Evolutionary conservation across 2,113 vertebrate species (phyloP).

Genomic region (human (Homo sapiens)): GRCh38 chr20:53173501-53174000

Average conservation of each 20-base stretch:
- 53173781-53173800: neutral
- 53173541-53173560: too few species aligned
- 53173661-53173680: too few species aligned
- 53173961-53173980: neutral
- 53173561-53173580: too few species aligned
- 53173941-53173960: neutral
- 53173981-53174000: neutral
- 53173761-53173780: neutral
- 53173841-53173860: neutral
- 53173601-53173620: too few species aligned
- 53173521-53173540: too few species aligned
- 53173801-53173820: neutral
- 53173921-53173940: neutral
- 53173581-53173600: too few species aligned
- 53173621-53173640: neutral
- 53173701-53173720: neutral
- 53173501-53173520: too few species aligned
- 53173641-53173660: accelerated
- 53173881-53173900: neutral
- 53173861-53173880: neutral
- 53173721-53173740: neutral
- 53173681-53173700: neutral
- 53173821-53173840: neutral
- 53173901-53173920: neutral
- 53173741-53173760: neutral